Base-by-base conservation (phyloP, 2,797 vertebrate species). In the Perodicticus potto region DNA sequence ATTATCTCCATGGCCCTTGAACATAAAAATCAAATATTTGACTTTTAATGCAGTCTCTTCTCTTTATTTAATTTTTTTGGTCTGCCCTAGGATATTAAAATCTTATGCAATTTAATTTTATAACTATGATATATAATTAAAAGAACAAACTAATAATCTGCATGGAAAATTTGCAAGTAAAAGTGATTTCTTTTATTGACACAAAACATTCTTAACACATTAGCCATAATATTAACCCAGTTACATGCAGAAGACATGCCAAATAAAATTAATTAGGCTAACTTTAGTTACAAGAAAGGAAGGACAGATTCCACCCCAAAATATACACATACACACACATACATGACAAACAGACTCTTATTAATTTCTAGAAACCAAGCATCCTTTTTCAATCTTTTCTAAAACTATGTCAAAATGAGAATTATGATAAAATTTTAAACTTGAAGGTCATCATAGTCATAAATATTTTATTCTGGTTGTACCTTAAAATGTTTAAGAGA, bases 131-230 rank as follows among this genome's bases (percentile, higher is more conserved):
- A 76, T 32, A 93, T 43, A 73, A 83, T 57, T 86, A 43, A 76
- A 72, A 87, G 22, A 77, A 89, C 23, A 86, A 84, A 72, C 22
- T 87, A 94, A 29, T 78, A 37, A 70, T 85, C 72, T 96, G 17
- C 16, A 49, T 69, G 43, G 25, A 85, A 96, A 82, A 23, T 70
- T 53, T 85, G 12, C 27, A 91, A 78, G 32, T 72, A 86, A 83
- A 77, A 91, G 27, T 86, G 29, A 82, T 86, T 96, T 94, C 23
- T 89, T 95, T 93, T 86, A 97, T 43, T 97, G 65, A 92, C 34
- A 80, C 25, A 89, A 93, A 89, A 92, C 49, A 93, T 63, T 91
- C 57, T 89, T 73, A 95, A 63, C 37, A 27, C 2, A 94, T 29
- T 16, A 88, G 69, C 78, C 83, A 37, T 81, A 91, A 86, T 61